These are phyloP conservation scores for Drosophila formosana DNA, from an alignment of 2,888 invertebrate species.

Conservation along the genomic window DNA sequence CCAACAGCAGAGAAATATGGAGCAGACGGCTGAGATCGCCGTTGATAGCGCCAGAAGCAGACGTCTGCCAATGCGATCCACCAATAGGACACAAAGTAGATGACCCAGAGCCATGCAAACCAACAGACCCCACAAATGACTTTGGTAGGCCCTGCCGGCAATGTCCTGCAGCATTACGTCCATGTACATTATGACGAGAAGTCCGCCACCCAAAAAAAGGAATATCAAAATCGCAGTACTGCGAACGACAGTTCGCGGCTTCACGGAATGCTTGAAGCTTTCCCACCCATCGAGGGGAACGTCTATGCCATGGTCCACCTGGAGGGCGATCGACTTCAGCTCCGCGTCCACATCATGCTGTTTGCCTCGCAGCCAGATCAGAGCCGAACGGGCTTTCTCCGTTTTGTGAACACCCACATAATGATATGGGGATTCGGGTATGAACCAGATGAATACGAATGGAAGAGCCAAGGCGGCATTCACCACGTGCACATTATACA, in stretches of 20 bases:
- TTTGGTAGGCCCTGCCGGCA: background rate
- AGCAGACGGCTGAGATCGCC: background rate
- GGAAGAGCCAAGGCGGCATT: background rate
- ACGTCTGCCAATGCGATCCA: constrained; percentile 37
- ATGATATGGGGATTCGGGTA: constrained; percentile 44
- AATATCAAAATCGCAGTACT: background rate
- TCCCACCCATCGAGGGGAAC: background rate
- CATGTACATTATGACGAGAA: background rate
- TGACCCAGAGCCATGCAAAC: background rate
- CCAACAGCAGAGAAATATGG: background rate
- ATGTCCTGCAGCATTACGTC: background rate
- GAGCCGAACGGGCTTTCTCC: background rate
- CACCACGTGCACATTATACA: background rate
- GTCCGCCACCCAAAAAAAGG: background rate
- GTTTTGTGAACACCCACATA: background rate
- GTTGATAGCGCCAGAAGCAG: constrained; percentile 25
- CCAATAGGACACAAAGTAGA: constrained; percentile 24
- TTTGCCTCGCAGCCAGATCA: constrained; percentile 28
- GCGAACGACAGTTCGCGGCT: background rate
- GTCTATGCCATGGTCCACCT: background rate
- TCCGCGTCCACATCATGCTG: constrained; percentile 3
- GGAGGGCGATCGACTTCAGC: background rate
- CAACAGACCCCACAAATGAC: rapidly evolving
- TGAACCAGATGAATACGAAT: background rate
- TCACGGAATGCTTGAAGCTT: background rate